Evolutionary conservation across 1,140 invertebrate genomes (phyloP).

Genomic region (Acyrthosiphon pisum): DNA sequence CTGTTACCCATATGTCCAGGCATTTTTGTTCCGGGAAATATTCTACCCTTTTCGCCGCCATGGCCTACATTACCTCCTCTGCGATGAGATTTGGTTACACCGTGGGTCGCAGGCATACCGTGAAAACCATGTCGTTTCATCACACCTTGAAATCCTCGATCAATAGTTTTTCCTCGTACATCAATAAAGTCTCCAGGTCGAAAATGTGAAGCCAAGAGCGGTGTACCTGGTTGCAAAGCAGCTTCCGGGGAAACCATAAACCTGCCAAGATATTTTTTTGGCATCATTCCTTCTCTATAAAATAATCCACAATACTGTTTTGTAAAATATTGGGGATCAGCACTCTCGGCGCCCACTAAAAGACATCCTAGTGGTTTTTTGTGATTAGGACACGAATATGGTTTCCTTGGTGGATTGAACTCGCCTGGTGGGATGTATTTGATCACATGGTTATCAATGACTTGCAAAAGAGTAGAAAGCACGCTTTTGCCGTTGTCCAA

Average conservation of each 20-base stretch:
- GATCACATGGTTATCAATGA: slow-evolving; percentile 95
- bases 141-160: slow-evolving; percentile 98
- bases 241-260: slow-evolving; percentile 89
- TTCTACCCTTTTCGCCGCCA: slow-evolving; percentile 81
- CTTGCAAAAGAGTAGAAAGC: slow-evolving; percentile 84
- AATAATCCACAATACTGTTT: slow-evolving; percentile 91
- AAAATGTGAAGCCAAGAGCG: slow-evolving; percentile 88
- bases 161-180: slow-evolving; percentile 86
- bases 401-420: slow-evolving; percentile 69
- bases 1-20: slow-evolving; percentile 95
- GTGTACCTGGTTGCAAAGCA: slow-evolving; percentile 86
- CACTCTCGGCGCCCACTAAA: slow-evolving; percentile 87
- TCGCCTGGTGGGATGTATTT: slow-evolving; percentile 87
- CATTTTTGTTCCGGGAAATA: slow-evolving; percentile 96
- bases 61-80: slow-evolving; percentile 88
- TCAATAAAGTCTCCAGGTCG: slow-evolving; percentile 90
- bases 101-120: slow-evolving; percentile 90
- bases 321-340: slow-evolving; percentile 83
- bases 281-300: slow-evolving; percentile 82
- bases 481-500: slow-evolving; percentile 82
- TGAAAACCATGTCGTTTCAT: slow-evolving; percentile 96
- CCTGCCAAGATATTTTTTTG: slow-evolving; percentile 82
- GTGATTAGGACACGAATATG: slow-evolving; percentile 62
- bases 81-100: slow-evolving; percentile 94
- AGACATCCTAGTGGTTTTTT: slow-evolving; percentile 73